These are phyloP conservation scores for Gymnorhina tibicen DNA, from an alignment of 2,113 vertebrate genomes.

Conservation along the genomic window DNA sequence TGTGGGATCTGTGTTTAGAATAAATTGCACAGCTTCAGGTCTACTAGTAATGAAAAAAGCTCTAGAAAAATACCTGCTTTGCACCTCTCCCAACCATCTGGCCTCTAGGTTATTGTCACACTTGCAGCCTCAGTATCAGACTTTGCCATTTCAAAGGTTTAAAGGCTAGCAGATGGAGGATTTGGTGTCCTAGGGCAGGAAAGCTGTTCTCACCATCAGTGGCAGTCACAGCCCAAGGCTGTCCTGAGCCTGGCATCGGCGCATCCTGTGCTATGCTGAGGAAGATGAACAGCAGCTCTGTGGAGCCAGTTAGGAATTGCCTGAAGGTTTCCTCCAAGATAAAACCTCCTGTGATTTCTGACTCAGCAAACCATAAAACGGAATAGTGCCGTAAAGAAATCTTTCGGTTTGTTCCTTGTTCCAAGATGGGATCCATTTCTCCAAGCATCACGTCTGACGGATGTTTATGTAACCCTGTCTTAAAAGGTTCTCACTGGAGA, in stretches of 20 bases:
- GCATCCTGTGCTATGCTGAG: fast-evolving
- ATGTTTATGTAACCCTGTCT: background rate
- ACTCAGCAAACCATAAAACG: background rate
- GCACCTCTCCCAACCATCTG: background rate
- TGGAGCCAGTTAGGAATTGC: background rate
- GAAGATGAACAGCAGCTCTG: background rate
- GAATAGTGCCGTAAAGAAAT: background rate
- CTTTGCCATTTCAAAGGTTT: background rate
- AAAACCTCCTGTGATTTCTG: background rate
- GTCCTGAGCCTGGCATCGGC: background rate
- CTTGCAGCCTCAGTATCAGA: background rate
- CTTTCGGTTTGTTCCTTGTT: background rate
- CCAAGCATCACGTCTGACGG: background rate
- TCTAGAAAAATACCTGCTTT: background rate
- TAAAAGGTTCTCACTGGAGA: background rate
- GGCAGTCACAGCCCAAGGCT: background rate
- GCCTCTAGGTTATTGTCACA: background rate
- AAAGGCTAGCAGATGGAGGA: background rate
- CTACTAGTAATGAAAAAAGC: background rate
- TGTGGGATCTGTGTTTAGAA: background rate
- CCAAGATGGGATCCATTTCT: background rate
- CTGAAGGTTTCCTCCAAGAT: background rate
- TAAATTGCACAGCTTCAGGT: background rate
- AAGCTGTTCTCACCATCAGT: background rate
- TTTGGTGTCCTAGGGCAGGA: background rate